phyloP scores from a whole-genome alignment of 2,797 vertebrate genomes.

The Phataginus tricuspis region DNA sequence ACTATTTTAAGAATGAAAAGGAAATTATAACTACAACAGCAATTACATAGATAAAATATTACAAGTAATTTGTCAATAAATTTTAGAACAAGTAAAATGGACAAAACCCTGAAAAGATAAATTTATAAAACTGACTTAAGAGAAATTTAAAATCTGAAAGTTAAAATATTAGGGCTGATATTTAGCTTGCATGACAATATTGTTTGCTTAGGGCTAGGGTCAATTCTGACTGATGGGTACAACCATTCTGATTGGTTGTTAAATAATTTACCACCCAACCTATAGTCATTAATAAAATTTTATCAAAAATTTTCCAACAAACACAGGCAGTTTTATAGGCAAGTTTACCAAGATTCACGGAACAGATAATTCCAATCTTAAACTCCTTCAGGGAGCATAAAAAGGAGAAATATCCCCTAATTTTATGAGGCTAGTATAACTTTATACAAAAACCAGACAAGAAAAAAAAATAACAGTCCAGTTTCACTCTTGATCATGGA shows the following conservation, averaged over 20 bases:
- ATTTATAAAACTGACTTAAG: background rate
- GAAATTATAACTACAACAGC: background rate
- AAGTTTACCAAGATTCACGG: constrained; percentile 4
- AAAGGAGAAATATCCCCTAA: background rate
- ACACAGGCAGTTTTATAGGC: background rate
- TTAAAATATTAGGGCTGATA: background rate
- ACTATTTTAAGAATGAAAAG: background rate
- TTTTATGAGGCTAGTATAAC: background rate
- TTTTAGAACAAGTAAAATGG: constrained; percentile 18
- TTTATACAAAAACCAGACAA: background rate
- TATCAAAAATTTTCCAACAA: background rate
- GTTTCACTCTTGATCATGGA: background rate
- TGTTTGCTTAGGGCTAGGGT: background rate
- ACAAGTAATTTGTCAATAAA: background rate
- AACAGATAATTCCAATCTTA: background rate
- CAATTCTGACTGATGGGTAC: background rate
- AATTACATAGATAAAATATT: background rate
- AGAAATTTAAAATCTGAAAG: constrained; percentile 24
- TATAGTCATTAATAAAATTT: background rate
- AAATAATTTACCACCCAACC: background rate
- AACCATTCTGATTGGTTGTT: background rate
- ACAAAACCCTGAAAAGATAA: background rate
- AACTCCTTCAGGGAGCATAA: background rate
- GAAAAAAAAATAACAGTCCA: background rate
- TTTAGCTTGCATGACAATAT: background rate